Evolutionary conservation across 2,113 vertebrate species (phyloP).

Genomic region (Picathartes gymnocephalus): DNA sequence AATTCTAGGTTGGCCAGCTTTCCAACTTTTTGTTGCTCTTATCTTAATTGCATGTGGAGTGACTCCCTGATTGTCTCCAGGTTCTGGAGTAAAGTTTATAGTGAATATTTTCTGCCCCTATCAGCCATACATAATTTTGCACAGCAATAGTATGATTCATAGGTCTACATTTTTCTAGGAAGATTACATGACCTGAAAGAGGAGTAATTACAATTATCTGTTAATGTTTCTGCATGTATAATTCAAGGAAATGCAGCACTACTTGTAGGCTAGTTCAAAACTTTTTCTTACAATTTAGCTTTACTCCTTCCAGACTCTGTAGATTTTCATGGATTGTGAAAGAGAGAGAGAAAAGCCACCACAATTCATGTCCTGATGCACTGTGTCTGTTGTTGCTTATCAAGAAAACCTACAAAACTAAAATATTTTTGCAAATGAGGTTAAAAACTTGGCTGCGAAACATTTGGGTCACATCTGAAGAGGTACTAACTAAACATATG

Average conservation of each 20-base stretch:
- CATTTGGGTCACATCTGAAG: not conserved
- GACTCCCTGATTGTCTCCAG: not conserved
- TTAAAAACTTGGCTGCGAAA: not conserved
- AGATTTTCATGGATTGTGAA: not conserved
- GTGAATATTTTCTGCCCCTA: not conserved
- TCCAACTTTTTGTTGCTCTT: not conserved
- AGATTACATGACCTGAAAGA: not conserved
- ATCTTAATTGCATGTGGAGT: not conserved
- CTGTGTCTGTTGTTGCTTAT: not conserved
- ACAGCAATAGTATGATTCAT: not conserved
- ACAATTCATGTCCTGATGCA: accelerated
- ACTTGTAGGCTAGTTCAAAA: not conserved
- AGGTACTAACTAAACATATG: not conserved
- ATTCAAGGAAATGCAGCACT: not conserved
- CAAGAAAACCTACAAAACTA: not conserved
- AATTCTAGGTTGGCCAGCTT: not conserved
- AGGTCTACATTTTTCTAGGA: not conserved
- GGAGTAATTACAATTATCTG: not conserved
- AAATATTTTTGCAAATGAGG: not conserved
- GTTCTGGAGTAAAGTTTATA: not conserved
- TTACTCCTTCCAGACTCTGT: not conserved
- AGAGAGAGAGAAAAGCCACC: not conserved
- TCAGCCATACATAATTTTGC: not conserved
- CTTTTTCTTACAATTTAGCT: not conserved
- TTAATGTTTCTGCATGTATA: not conserved